Evolutionary conservation across 2,888 invertebrate species (phyloP).

Genomic region (Stegana nigrithorax): DNA sequence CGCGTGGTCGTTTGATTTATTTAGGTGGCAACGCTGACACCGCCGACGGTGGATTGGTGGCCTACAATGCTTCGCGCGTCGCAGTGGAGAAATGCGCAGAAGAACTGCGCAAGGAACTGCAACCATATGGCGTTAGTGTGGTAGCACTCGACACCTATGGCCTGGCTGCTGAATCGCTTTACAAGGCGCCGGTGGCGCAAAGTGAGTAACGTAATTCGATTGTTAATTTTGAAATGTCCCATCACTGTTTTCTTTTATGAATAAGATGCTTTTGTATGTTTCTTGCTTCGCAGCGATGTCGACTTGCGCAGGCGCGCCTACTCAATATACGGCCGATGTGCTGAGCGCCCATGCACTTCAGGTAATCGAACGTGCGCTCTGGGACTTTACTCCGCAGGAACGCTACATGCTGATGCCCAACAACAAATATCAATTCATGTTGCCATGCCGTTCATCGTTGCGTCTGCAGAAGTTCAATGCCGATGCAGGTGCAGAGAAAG

Average conservation of each 20-base stretch:
- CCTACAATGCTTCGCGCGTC: slow-evolving; percentile 75
- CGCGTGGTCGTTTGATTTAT: slow-evolving; percentile 77
- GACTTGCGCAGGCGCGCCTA: slow-evolving; percentile 73
- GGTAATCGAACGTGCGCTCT: slow-evolving; percentile 75
- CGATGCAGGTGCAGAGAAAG: slow-evolving; percentile 29
- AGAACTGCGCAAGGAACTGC: slow-evolving; percentile 77
- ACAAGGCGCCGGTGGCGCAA: slow-evolving; percentile 73
- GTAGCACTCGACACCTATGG: slow-evolving; percentile 81
- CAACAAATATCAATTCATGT: slow-evolving; percentile 67
- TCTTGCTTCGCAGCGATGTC: slow-evolving; percentile 46
- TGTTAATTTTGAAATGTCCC: neutral
- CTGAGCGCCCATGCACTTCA: slow-evolving; percentile 74
- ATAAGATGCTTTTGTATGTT: neutral
- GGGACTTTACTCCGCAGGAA: slow-evolving; percentile 72
- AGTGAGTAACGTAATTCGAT: slow-evolving; percentile 60
- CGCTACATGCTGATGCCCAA: slow-evolving; percentile 65
- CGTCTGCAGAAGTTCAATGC: slow-evolving; percentile 49
- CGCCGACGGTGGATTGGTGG: slow-evolving; percentile 71
- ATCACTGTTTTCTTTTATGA: no score
- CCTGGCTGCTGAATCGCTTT: slow-evolving; percentile 75
- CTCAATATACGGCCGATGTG: slow-evolving; percentile 75
- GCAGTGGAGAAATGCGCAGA: slow-evolving; percentile 85
- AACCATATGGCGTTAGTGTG: slow-evolving; percentile 79
- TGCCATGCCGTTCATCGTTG: slow-evolving; percentile 69
- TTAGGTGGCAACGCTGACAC: slow-evolving; percentile 68